Evolutionary conservation across 2,113 vertebrate species (phyloP).

Genomic region (Brachyhypopomus gauderio): DNA sequence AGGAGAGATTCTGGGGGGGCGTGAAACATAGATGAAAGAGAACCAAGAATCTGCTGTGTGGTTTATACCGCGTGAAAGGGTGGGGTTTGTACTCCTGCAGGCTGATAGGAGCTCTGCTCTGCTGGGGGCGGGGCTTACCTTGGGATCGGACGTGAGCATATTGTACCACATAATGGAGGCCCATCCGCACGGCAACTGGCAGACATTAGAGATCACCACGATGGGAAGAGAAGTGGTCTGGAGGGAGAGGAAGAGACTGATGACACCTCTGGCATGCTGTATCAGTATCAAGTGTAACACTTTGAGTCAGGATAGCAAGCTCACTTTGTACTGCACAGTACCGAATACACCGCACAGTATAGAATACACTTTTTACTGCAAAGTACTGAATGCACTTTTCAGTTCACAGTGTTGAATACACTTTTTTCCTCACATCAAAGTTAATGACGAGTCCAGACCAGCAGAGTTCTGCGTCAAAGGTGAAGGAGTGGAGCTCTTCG

Average conservation of each 20-base stretch:
- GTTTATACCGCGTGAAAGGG: too few species aligned
- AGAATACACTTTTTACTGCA: too few species aligned
- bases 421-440: slow-evolving; percentile 80
- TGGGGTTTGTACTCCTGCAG: too few species aligned
- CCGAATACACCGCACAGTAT: too few species aligned
- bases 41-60: too few species aligned
- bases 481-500: slow-evolving; percentile 94
- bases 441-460: slow-evolving; percentile 86
- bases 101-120: too few species aligned
- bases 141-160: slow-evolving; percentile 89
- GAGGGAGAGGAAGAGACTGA: background rate
- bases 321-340: too few species aligned
- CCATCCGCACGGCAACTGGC: slow-evolving; percentile 96
- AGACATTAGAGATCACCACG: slow-evolving; percentile 96
- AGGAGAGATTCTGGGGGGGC: slow-evolving; percentile 79
- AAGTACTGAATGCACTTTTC: too few species aligned
- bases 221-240: slow-evolving; percentile 90
- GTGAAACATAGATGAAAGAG: background rate
- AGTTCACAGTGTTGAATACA: too few species aligned
- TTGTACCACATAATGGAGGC: slow-evolving; percentile 99
- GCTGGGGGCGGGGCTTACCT: slow-evolving; percentile 71
- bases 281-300: too few species aligned
- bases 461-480: slow-evolving; percentile 91
- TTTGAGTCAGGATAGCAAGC: too few species aligned
- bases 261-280: too few species aligned